Evolutionary conservation across 1,140 invertebrate genomes (phyloP), one percentile per base, ranked within the genome.

Genomic region (Lordiphosa mommai): DNA sequence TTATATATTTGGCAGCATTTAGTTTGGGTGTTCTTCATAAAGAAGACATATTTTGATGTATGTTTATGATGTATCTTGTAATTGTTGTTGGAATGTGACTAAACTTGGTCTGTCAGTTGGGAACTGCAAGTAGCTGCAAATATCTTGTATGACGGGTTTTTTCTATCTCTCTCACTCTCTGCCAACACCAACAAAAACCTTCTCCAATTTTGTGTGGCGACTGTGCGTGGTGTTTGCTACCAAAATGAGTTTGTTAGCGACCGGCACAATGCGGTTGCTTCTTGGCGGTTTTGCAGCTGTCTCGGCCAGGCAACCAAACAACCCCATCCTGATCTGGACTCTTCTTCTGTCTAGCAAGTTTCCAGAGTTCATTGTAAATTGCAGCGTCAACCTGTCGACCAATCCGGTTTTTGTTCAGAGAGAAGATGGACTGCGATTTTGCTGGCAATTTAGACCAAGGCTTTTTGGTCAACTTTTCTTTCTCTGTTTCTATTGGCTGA

Each of bases 91-190:
- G 64, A 69, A 69, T 69, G 65, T 48, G 48, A 47, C 36, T 51
- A 61, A 46, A 53, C 30, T 17, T 33, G 40, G 10, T 14, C 32
- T 17, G 23, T 40, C 57, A 64, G 16, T 40, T 50, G 46, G 56
- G 38, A 67, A 69, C 56, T 66, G 71, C 66, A 76, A 68, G 77
- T 76, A 71, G 76, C 76, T 69, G 59, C 57, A 85, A 72, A 67
- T 77, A 69, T 84, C 77, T 84, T 84, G 77, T 76, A 85, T 70
- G 72, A 84, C 77, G 61, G 73, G 77, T 84, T 84, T 82, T 71
- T 44, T 57, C 44, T 50, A 33, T 52, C 49, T 38, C 36, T 36
- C 27, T 48, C 48, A 56, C 46, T 63, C 20, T 55, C 46, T 66
- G 32, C 27, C 23, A 29, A 2, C 20, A 9, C 48, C 41, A 64